A percentile compares a stretch with the other conserved stretches of the same genome.
Conservation (phyloP, 2,888 invertebrate species). For the Cosmia trapezina region DNA sequence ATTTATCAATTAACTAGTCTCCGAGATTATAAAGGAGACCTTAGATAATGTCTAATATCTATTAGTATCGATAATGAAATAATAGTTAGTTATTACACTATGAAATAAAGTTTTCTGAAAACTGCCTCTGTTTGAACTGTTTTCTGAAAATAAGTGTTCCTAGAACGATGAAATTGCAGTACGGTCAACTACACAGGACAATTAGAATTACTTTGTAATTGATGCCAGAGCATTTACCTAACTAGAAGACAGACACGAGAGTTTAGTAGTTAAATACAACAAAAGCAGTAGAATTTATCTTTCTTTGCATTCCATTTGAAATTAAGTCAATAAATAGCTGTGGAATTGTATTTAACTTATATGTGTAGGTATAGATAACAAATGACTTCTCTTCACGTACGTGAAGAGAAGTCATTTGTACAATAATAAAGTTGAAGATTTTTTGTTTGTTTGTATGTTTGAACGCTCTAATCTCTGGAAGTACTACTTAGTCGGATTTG, state of each 20-base stretch:
- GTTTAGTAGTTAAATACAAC: neutral
- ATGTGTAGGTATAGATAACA: no score
- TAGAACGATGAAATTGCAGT: neutral
- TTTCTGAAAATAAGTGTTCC: neutral
- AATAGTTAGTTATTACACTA: no score
- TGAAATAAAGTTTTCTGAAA: neutral
- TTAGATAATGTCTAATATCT: neutral
- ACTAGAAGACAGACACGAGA: conserved; percentile 6
- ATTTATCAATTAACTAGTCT: neutral
- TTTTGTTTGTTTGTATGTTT: no score
- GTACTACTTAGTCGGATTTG: no score
- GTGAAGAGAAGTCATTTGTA: no score
- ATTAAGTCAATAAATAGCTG: conserved; percentile 12
- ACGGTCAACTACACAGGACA: neutral
- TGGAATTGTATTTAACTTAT: no score
- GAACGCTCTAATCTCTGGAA: no score
- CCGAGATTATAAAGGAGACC: no score
- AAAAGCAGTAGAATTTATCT: neutral
- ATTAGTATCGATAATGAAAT: neutral
- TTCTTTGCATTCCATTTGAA: neutral
- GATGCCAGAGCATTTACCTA: neutral
- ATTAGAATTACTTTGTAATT: conserved; percentile 33
- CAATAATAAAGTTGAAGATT: no score
- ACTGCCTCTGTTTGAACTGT: neutral
- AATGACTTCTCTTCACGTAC: no score